These are phyloP conservation scores for Panthera uncia DNA, from an alignment of 2,113 vertebrate species.

Conservation along the genomic window DNA sequence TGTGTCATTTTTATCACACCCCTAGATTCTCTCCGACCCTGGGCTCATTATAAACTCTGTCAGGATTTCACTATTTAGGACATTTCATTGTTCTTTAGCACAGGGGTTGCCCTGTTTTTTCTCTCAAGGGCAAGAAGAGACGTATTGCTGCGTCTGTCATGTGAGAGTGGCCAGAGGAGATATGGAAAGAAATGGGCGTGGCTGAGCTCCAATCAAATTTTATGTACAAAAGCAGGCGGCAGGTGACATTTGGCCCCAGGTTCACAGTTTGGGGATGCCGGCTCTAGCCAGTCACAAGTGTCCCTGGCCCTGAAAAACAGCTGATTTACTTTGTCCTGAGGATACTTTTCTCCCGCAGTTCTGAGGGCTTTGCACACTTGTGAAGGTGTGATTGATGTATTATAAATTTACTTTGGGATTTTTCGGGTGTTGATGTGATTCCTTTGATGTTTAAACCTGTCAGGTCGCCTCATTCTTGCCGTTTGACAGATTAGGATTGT, in stretches of 20 bases:
- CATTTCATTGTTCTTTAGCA: background rate
- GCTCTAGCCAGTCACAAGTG: background rate
- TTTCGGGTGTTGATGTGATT: background rate
- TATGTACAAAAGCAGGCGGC: background rate
- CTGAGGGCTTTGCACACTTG: background rate
- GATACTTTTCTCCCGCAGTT: background rate
- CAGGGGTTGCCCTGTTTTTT: background rate
- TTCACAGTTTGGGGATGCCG: background rate
- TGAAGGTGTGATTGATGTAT: background rate
- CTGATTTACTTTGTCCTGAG: background rate
- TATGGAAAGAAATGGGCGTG: background rate
- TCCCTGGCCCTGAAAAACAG: background rate
- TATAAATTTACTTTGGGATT: background rate
- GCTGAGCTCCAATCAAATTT: background rate
- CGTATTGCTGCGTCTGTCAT: background rate
- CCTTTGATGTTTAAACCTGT: background rate
- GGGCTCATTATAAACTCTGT: background rate
- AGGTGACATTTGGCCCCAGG: background rate
- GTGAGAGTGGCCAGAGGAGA: conserved; percentile 16
- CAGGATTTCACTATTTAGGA: conserved; percentile 5
- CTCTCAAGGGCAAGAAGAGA: background rate
- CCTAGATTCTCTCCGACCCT: background rate
- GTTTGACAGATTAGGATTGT: background rate
- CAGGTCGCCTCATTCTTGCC: background rate
- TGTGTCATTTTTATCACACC: background rate